phyloP scores from a whole-genome alignment of 1,140 invertebrate genomes.

The Camponotus pennsylvanicus region DNA sequence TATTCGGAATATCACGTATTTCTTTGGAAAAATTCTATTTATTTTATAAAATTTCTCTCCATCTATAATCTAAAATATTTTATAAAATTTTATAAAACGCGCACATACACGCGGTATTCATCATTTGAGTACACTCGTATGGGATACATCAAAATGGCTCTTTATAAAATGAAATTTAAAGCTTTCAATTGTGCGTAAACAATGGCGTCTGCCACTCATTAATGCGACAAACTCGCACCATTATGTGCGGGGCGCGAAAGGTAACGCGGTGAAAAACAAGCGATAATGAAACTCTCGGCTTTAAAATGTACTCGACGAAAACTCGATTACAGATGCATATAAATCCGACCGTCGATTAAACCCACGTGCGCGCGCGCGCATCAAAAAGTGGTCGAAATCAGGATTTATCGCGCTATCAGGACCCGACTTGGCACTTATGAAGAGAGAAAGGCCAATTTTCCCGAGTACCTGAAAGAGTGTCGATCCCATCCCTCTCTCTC shows the following conservation, averaged over 20 bases:
- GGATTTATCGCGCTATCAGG: slow-evolving; percentile 20
- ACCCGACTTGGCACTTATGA: background rate
- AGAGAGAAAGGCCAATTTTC: slow-evolving; percentile 20
- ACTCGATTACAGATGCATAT: slow-evolving; percentile 56
- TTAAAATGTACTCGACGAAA: slow-evolving; percentile 57
- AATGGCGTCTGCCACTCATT: slow-evolving; percentile 38
- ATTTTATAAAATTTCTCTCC: slow-evolving; percentile 34
- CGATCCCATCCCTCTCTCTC: background rate
- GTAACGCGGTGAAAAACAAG: slow-evolving; percentile 56
- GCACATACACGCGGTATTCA: too few species aligned
- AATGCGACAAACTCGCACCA: slow-evolving; percentile 54
- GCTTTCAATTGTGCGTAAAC: slow-evolving; percentile 57
- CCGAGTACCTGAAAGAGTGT: slow-evolving; percentile 27
- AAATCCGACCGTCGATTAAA: slow-evolving; percentile 52
- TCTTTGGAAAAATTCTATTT: background rate
- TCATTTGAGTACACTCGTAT: slow-evolving; percentile 29
- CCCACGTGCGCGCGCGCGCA: background rate
- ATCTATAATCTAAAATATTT: background rate
- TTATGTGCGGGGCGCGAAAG: slow-evolving; percentile 41
- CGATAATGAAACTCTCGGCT: slow-evolving; percentile 56
- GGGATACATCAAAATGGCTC: slow-evolving; percentile 45
- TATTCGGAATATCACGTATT: background rate
- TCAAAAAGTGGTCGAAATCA: slow-evolving; percentile 49
- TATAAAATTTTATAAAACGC: slow-evolving; percentile 10
- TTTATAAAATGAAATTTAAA: slow-evolving; percentile 57